Percentiles rank a stretch among this genome's conserved stretches.
Conservation (phyloP, 2,797 vertebrate genomes). For the Hoplostethus mediterraneus region DNA sequence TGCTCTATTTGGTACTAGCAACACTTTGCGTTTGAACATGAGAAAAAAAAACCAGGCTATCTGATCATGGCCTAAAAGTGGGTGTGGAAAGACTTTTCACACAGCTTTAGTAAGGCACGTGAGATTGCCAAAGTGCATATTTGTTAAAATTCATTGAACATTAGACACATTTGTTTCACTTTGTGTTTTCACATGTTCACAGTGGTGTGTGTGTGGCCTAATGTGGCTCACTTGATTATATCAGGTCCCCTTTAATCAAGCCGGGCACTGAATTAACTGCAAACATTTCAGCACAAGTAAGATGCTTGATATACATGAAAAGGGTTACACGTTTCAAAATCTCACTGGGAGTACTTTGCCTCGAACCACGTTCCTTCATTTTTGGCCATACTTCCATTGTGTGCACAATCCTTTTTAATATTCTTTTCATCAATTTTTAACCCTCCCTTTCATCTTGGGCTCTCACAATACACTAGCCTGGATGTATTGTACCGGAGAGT, state of each 20-base stretch:
- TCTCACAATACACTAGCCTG: slow-evolving; percentile 47
- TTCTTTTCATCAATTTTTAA: slow-evolving; percentile 82
- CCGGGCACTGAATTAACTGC: slow-evolving; percentile 56
- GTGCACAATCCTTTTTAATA: slow-evolving; percentile 69
- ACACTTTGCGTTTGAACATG: neutral
- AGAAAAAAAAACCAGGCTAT: slow-evolving; percentile 3
- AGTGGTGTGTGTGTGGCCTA: neutral
- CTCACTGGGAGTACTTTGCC: slow-evolving; percentile 66
- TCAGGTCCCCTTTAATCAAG: slow-evolving; percentile 63
- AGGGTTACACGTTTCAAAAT: slow-evolving; percentile 48
- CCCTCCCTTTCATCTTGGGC: slow-evolving; percentile 73
- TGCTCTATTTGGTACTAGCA: slow-evolving; percentile 1
- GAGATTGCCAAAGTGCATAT: slow-evolving; percentile 7
- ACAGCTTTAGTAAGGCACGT: neutral
- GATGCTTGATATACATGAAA: slow-evolving; percentile 59
- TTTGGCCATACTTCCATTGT: slow-evolving; percentile 70
- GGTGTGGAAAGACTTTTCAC: slow-evolving; percentile 4
- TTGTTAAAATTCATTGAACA: neutral
- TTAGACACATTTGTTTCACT: neutral
- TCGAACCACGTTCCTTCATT: slow-evolving; percentile 64
- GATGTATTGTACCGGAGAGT: slow-evolving; percentile 58
- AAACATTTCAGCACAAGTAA: slow-evolving; percentile 56
- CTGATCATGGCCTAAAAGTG: slow-evolving; percentile 2
- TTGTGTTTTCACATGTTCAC: neutral
- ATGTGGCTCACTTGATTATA: slow-evolving; percentile 52